Evolutionary conservation across 2,888 invertebrate genomes (phyloP), one percentile per base, ranked within the genome.

Genomic region (Entomobrya multifasciata): DNA sequence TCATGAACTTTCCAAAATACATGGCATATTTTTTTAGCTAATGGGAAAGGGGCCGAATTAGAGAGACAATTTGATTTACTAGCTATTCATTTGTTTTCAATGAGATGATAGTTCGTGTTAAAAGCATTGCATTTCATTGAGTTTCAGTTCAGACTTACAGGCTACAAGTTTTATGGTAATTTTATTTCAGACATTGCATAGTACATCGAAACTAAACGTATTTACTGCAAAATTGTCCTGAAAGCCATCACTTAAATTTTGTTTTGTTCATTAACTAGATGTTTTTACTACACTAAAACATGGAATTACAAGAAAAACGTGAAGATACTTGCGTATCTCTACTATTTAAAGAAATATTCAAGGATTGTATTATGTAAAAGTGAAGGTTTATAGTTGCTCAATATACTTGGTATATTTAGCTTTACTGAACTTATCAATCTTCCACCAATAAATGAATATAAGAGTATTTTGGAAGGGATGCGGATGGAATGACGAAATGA

Each of bases 1-100:
- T n/a, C n/a, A n/a, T n/a, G n/a, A 84, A 84, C 67, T 84, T 84
- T 84, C 67, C 76, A 84, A 77, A 82, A 49, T 77, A 55, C 65
- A 76, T 84, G n/a, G 47, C 60, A 47, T 72, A 36, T 47, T 44
- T 74, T 77, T 25, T 77, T 55, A 77, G 77, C 67, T 65, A 77
- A 47, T 27, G 52, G 30, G 70, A 70, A 85, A 85, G 84, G 84
- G 84, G 84, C 78, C n/a, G 84, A 70, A 70, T 78, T 17, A 77
- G 76, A 67, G 77, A 78, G 84, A 70, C 77, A 85, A 78, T 78
- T 62, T 85, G 84, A 85, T 85, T 85, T 78, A 85, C 77, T 70
- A 30, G 20, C 70, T n/a, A n/a, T 70, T 85, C 84, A 85, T 85
- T 85, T 85, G 84, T 85, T 85, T 78, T 85, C 84, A 85, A 85